Evolutionary conservation across 2,797 vertebrate genomes (phyloP), one percentile per base, ranked within the genome.

Genomic region (Alosa sapidissima): DNA sequence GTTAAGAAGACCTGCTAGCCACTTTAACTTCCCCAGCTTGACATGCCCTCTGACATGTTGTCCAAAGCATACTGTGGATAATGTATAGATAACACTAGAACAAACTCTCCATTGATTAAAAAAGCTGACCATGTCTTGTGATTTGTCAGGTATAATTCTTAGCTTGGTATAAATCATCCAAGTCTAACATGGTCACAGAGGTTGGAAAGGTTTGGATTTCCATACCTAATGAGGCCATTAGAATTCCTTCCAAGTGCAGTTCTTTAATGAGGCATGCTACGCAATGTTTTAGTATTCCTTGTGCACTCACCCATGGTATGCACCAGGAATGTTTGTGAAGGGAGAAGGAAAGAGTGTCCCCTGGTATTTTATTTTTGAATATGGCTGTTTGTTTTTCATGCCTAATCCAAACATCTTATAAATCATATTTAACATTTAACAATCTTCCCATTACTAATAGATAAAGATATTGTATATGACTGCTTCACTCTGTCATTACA

Each of bases 111-210:
- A 54, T 72, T 36, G 68, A 72, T 16, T 45, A n/a, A 6, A 47
- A 16, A 78, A 2, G 55, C 72, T 47, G 14, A 19, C 3, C 16
- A 21, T 47, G 16, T 47, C 5, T 19, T 45, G 6, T 78, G 16
- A 78, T 78, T 19, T 47, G 41, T 78, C 41, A 45, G 6, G 36
- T 28, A 28, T 28, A 28, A 28, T 28, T 28, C 28, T 78, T 16
- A 45, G 33, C 33, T 33, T 72, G 62, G 62, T 33, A 14, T 68
- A 28, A 13, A 72, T 72, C 4, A 16, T 28, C 16, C 19, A 72
- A 28, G 33, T 36, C 62, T 72, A 19, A 78, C 72, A 19, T 78
- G 72, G 72, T 47, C 72, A 78, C 72, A 78, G 72, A 21, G 41
- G 19, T 21, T 47, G 41, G 72, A 78, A 47, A 21, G 41, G 41